Base-by-base conservation (phyloP, 1,140 invertebrate species). In the Rhynchophorus ferrugineus region DNA sequence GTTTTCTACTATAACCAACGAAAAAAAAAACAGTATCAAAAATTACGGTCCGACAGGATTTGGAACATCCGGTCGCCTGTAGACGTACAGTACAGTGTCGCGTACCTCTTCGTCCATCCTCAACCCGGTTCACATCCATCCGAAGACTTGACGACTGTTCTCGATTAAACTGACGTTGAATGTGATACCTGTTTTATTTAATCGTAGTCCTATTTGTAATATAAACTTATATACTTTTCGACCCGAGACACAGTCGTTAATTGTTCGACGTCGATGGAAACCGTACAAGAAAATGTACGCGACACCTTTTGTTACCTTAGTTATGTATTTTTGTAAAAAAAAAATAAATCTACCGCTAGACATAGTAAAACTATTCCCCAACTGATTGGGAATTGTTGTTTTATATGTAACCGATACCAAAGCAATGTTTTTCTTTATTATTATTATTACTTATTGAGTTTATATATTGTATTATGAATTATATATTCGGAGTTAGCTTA, bases 321-420 rank as follows among this genome's bases (percentile, higher is more conserved):
- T 54, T 54, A 36, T 47, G 37, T 47, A 36, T 46, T 21, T 47
- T 29, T 29, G 24, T 29, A 29, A 6, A 29, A 29, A 47, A 45
- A 46, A 35, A 44, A 21, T n/a, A n/a, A n/a, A n/a, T n/a, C 24
- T 19, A 47, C 29, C 42, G 19, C 11, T 51, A 44, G 19, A 16
- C 36, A n/a, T n/a, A n/a, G 49, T 51, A 38, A 48, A 47, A 34
- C n/a, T 24, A 43, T 44, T 51, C 18, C 48, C 49, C 24, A 21
- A 22, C 19, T 18, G 20, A 44, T 49, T 52, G 53, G 29, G 16
- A 57, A 60, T 57, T 41, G 37, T 66, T 66, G 58, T 66, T 68
- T 60, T 57, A 44, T 43, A 61, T 64, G 68, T 69, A 70, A 70
- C 68, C 62, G 65, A 70, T 70, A 70, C 68, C 68, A 70, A 70